Base-by-base conservation (phyloP, 1,140 invertebrate genomes). In the Apis dorsata region DNA sequence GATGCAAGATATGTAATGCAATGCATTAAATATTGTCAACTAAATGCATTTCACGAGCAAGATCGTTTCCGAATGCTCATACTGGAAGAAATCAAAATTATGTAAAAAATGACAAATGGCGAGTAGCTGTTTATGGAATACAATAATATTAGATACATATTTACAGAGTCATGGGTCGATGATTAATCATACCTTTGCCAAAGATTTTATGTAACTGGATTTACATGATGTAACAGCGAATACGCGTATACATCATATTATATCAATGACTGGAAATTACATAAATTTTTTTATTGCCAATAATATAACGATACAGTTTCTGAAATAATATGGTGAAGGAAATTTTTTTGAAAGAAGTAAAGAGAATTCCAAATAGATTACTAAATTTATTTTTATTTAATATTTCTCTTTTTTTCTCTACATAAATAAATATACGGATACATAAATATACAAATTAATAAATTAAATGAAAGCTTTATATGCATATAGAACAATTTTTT, bases 131-230 rank as follows among this genome's bases (percentile, higher is more conserved):
- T 90, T 90, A 88, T 78, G 74, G 72, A 62, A 75, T 77, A 81
- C 65, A 85, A 86, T 81, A 85, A 88, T 88, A 74, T 88, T 88
- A 90, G 76, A 87, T 83, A 87, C 72, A 72, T 89, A 88, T 90
- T 90, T 89, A 90, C 85, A 85, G 79, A 91, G 86, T 79, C 80
- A 79, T 89, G 81, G 82, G 86, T 91, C 82, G 86, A 88, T 86
- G 89, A 88, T 86, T 88, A 90, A 91, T 87, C 80, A 89, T 83
- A 83, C 84, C 84, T 90, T 93, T 88, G 83, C 90, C 90, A 92
- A 92, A 92, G 90, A 92, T 92, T 93, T 93, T 90, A 91, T 92
- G 91, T 91, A 89, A 91, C 83, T 89, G 83, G 88, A 87, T 90
- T 78, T 86, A 85, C 59, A 82, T 87, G 78, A 70, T 59, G 78